These are phyloP conservation scores for Morone chrysops DNA, from an alignment of 2,113 vertebrate genomes.

Conservation along the genomic window DNA sequence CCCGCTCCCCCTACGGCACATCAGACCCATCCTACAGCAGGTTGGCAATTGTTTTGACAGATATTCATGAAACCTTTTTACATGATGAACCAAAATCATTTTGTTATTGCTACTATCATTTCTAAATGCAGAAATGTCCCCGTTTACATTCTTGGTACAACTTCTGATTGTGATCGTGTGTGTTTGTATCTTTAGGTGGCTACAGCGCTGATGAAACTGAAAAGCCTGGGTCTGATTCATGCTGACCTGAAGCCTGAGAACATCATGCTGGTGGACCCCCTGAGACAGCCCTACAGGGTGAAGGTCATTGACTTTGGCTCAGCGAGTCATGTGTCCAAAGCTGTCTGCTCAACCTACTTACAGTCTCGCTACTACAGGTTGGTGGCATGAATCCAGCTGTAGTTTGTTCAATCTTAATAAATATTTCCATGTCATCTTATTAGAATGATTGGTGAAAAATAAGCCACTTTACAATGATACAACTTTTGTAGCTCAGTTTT, in stretches of 20 bases:
- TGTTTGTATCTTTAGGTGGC: constrained; percentile 83
- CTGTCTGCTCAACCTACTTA: constrained; percentile 96
- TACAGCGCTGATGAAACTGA: constrained; percentile 97
- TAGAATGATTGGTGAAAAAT: not conserved
- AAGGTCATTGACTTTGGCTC: constrained; percentile 99
- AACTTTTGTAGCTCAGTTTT: not conserved
- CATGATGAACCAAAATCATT: not conserved
- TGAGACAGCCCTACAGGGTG: constrained; percentile 94
- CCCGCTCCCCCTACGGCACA: constrained; percentile 94
- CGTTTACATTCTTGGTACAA: not conserved
- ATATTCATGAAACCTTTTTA: not conserved
- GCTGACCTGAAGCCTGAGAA: constrained; percentile 98
- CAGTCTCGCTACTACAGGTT: constrained; percentile 98
- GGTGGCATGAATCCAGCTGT: not conserved
- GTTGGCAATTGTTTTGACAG: constrained; percentile 33
- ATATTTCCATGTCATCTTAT: not conserved
- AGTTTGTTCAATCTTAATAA: not conserved
- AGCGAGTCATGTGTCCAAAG: constrained; percentile 96
- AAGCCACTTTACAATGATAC: not conserved
- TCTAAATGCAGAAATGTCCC: not conserved
- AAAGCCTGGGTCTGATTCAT: constrained; percentile 95
- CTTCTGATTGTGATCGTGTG: not conserved
- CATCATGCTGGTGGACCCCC: constrained; percentile 98
- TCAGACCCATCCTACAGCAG: constrained; percentile 92
- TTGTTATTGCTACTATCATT: not conserved